Evolutionary conservation across 2,113 vertebrate species (phyloP).

Genomic region (Seriola rivoliana): DNA sequence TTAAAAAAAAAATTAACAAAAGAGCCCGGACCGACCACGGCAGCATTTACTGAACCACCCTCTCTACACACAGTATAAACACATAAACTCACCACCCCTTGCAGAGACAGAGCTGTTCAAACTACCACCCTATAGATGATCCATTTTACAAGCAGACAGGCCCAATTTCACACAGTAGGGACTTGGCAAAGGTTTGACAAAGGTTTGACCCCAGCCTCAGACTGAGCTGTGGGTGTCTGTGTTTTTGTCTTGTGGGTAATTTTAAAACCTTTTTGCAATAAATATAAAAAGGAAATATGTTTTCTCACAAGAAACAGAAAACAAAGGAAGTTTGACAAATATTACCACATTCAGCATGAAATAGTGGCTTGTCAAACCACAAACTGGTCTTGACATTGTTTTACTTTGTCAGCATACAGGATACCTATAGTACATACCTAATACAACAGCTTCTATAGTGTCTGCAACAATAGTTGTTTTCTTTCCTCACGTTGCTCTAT

Average conservation of each 20-base stretch:
- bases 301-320: conserved; percentile 4
- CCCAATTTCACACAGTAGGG: conserved; percentile 11
- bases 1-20: conserved; percentile 22
- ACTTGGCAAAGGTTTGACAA: neutral
- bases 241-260: neutral
- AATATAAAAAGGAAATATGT: neutral
- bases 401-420: neutral
- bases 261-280: conserved; percentile 7
- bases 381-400: neutral
- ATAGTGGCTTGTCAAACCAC: neutral
- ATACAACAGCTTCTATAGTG: neutral
- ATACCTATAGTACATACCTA: neutral
- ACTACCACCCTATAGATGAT: conserved; percentile 11
- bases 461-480: neutral
- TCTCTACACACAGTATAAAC: conserved; percentile 2
- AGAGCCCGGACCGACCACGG: neutral
- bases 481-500: neutral
- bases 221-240: conserved; percentile 1
- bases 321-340: neutral
- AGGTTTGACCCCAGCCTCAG: conserved; percentile 1
- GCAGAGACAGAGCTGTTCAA: conserved; percentile 23
- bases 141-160: conserved; percentile 23
- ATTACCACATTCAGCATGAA: neutral
- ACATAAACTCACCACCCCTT: conserved; percentile 16
- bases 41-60: neutral